Conservation (phyloP, 2,797 vertebrate genomes). For the Podarcis lilfordi region DNA sequence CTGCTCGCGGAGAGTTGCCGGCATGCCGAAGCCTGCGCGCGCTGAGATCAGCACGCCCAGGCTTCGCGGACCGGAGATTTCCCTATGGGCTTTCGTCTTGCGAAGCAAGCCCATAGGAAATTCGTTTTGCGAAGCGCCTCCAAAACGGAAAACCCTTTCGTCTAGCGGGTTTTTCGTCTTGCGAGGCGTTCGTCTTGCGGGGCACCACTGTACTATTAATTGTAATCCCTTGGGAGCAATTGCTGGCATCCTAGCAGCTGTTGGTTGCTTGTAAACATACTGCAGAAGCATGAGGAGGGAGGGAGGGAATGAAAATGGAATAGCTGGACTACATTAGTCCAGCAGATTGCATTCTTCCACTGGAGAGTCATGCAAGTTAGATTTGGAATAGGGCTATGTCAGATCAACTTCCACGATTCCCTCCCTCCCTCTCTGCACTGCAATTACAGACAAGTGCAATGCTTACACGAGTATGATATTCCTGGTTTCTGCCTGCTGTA, state of each 20-base stretch:
- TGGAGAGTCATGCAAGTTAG: conserved; percentile 5
- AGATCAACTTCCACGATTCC: neutral
- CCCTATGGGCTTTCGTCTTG: too few species aligned
- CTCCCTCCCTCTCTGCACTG: neutral
- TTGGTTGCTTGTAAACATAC: conserved; percentile 13
- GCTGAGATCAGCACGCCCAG: too few species aligned
- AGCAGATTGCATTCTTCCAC: neutral
- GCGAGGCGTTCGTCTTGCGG: too few species aligned
- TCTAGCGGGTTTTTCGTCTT: too few species aligned
- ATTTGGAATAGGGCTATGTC: neutral
- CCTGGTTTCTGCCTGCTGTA: neutral
- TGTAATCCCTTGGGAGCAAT: neutral
- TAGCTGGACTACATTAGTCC: neutral
- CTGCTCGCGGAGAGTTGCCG: too few species aligned
- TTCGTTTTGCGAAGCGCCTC: too few species aligned
- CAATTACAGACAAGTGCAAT: neutral
- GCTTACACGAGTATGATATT: neutral
- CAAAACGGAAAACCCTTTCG: too few species aligned
- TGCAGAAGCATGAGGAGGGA: neutral
- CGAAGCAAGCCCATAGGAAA: too few species aligned
- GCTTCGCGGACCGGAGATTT: too few species aligned
- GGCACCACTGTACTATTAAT: too few species aligned
- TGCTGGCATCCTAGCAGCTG: conserved; percentile 32
- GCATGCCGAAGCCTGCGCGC: too few species aligned
- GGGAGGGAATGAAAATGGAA: conserved; percentile 27